Percentiles rank a stretch among this genome's conserved stretches.
Evolutionary conservation across 2,113 vertebrate genomes (phyloP).

Genomic region (Gymnocephalus cernua): DNA sequence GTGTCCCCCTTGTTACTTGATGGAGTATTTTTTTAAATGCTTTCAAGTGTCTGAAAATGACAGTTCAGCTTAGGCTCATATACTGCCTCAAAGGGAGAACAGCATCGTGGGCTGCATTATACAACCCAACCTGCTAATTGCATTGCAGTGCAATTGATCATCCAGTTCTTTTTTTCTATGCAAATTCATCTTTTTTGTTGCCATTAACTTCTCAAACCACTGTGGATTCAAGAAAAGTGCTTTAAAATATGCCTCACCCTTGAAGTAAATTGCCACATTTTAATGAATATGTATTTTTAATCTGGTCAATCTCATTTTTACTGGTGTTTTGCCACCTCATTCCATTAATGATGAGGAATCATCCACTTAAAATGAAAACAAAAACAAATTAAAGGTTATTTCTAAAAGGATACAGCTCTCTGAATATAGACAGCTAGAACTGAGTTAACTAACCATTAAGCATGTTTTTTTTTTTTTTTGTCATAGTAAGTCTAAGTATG

Average conservation of each 20-base stretch:
- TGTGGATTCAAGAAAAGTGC: neutral
- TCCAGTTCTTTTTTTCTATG: slow-evolving; percentile 17
- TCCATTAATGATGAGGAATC: slow-evolving; percentile 5
- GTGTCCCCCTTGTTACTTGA: slow-evolving; percentile 7
- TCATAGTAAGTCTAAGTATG: no score
- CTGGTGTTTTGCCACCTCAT: slow-evolving; percentile 5
- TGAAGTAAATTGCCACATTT: slow-evolving; percentile 11
- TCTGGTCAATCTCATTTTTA: slow-evolving; percentile 15
- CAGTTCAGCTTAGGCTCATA: slow-evolving; percentile 8
- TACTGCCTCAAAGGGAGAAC: neutral
- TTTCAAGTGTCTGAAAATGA: slow-evolving; percentile 26
- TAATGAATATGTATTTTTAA: slow-evolving; percentile 36
- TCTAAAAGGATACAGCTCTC: neutral
- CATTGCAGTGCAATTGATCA: slow-evolving; percentile 55
- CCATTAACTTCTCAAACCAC: slow-evolving; percentile 8
- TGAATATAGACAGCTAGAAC: neutral
- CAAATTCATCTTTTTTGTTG: slow-evolving; percentile 22
- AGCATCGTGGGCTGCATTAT: slow-evolving; percentile 8
- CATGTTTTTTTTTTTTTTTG: neutral
- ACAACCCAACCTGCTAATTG: slow-evolving; percentile 47
- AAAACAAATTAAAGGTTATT: slow-evolving; percentile 2
- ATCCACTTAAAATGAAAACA: neutral
- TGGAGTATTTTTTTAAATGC: slow-evolving; percentile 16
- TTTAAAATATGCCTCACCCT: neutral
- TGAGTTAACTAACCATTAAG: neutral